These are phyloP conservation scores for Dascillus cervinus DNA, from an alignment of 2,888 invertebrate species.

Conservation along the genomic window DNA sequence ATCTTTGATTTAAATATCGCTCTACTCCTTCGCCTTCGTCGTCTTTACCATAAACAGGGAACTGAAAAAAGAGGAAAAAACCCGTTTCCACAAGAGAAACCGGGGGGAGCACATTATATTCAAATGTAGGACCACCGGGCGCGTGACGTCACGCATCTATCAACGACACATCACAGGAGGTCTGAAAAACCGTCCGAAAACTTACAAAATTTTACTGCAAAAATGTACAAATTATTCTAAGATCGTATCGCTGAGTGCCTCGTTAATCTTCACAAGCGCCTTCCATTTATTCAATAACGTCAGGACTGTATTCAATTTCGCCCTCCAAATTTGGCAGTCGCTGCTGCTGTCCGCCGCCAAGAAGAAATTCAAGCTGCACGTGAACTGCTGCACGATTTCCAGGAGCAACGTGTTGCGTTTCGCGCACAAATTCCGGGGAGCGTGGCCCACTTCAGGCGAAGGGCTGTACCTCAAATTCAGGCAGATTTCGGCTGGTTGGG, in stretches of 20 bases:
- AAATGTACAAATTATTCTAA: no score
- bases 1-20: no score
- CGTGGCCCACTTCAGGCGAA: constrained; percentile 29
- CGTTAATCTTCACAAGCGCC: constrained; percentile 19
- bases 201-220: no score
- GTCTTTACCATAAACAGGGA: no score
- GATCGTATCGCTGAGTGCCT: no score
- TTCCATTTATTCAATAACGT: constrained; percentile 5
- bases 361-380: constrained; percentile 29
- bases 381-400: no score
- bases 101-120: constrained; percentile 37
- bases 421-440: constrained; percentile 42
- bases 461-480: constrained; percentile 41
- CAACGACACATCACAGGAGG: no score
- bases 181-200: no score
- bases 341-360: constrained; percentile 44
- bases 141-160: constrained; percentile 32
- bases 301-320: constrained; percentile 9
- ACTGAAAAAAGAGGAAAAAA: no score
- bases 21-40: no score
- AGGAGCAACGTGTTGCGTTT: constrained; percentile 42
- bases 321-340: constrained; percentile 44
- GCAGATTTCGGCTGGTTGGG: constrained; percentile 33
- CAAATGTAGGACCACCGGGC: constrained; percentile 38
- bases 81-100: no score